Evolutionary conservation across 2,888 invertebrate genomes (phyloP), one percentile per base, ranked within the genome.

Genomic region (Xestia rhomboidea): DNA sequence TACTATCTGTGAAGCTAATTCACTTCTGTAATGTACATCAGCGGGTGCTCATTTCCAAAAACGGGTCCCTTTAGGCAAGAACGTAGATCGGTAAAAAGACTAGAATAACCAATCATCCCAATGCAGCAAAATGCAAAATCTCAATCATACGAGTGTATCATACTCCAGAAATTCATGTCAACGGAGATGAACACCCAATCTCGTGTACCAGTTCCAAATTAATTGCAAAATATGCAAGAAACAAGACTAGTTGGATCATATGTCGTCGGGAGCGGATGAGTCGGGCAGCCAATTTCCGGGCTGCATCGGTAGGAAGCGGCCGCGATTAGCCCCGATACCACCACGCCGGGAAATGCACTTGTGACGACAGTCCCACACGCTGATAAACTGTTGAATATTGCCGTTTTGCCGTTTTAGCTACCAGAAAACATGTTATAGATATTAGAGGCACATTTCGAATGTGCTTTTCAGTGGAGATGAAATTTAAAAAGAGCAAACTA

Each of bases 271-370:
- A 85, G 87, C 86, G 89, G 92, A 92, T 91, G 88, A 81, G 82
- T 88, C 89, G 86, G 91, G 81, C 88, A 90, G 91, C 86, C 92
- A 93, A 93, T 93, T 93, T 93, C 93, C 93, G 92, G 90, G 66
- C 76, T 77, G 85, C 84, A 88, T 85, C 89, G 90, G 90, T 83
- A 87, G 90, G 91, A 90, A 91, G 90, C 89, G 88, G 76, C 89
- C 89, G 84, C 91, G 89, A 87, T 85, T 85, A 83, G 85, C 73
- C 74, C 82, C 88, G 88, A 87, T 84, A 83, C 66, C 71, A 57
- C 57, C 75, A 51, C 63, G 51, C 71, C 86, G 84, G 88, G 89
- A 88, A 88, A 86, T 89, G 86, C 87, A 88, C 88, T 83, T 68
- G 81, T 79, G 82, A 68, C 78, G 66, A 72, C n/a, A 77, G 81